Evolutionary conservation across 2,888 invertebrate species (phyloP), one percentile per base, ranked within the genome.

Genomic region (Charanyca ferruginea): DNA sequence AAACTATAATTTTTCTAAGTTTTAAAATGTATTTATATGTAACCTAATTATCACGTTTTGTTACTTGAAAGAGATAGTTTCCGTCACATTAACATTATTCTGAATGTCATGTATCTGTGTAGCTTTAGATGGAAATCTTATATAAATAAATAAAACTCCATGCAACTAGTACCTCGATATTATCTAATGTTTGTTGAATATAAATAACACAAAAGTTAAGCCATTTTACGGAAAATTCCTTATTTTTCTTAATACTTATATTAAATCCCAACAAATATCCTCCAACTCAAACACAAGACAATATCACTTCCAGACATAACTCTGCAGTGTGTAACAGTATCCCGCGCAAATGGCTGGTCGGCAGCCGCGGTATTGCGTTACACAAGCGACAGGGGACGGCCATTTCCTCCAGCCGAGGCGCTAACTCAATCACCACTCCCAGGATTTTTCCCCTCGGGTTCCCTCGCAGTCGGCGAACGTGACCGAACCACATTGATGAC

Each of bases 361-460:
- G 69, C 80, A 72, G 61, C 79, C 85, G 81, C 87, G 87, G 90
- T 91, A 91, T 93, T 88, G 88, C 87, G 90, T 94, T 93, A 91
- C 93, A 89, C 83, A 86, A 87, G 83, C 89, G 92, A 91, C 91
- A 90, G 85, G 87, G 89, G 87, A 87, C 89, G 87, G 88, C 93
- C 91, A 92, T 93, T 91, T 90, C 87, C 88, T 73, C 68, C 70
- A 73, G 54, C 53, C 73, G 68, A 84, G 86, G 89, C 88, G 90
- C 88, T 93, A 94, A 94, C 93, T 92, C 91, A 93, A 94, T 94
- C 93, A 93, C 87, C 80, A 83, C 86, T 77, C 81, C 81, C 85
- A 83, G 87, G 89, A 91, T 92, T 93, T 93, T 93, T 90, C 89
- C 88, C 87, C 86, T 85, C 74, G 73, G 73, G 66, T 61, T 77